Evolutionary conservation across 1,140 invertebrate genomes (phyloP).

Genomic region (Drosophila takahashii): DNA sequence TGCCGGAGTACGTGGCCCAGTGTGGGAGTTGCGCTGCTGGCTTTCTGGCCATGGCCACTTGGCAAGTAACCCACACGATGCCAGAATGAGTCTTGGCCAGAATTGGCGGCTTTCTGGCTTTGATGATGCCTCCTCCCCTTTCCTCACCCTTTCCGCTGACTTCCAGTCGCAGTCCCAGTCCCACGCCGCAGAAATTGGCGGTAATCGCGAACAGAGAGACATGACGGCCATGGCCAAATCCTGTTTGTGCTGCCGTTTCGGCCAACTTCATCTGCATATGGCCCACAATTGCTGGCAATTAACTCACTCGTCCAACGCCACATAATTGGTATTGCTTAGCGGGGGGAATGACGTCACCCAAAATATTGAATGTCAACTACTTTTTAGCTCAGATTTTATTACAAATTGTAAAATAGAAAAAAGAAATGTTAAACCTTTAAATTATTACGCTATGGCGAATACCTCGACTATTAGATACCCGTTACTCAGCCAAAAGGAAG

Average conservation of each 20-base stretch:
- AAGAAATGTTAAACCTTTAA: no score
- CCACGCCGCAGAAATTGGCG: constrained; percentile 29
- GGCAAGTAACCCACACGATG: constrained; percentile 49
- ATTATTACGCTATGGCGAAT: no score
- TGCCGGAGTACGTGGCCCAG: constrained; percentile 17
- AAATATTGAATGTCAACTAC: constrained; percentile 2
- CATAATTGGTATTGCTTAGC: constrained; percentile 23
- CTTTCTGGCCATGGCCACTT: constrained; percentile 62
- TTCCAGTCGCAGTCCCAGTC: constrained; percentile 12
- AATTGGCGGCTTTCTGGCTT: constrained; percentile 56
- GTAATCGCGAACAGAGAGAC: constrained; percentile 6
- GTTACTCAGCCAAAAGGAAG: no score
- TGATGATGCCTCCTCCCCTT: constrained; percentile 13
- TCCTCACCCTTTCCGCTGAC: no score
- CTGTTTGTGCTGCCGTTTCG: constrained; percentile 27
- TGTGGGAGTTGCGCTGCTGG: constrained; percentile 42
- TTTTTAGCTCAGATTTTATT: neutral
- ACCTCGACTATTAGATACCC: no score
- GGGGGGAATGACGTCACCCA: constrained; percentile 10
- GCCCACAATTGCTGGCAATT: constrained; percentile 40
- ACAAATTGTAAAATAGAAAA: no score
- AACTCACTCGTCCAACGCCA: constrained; percentile 21
- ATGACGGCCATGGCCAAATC: constrained; percentile 51
- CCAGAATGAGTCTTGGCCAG: constrained; percentile 45
- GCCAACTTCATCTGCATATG: constrained; percentile 37